phyloP scores from a whole-genome alignment of 2,797 vertebrate genomes.

The Pseudochromis fuscus region DNA sequence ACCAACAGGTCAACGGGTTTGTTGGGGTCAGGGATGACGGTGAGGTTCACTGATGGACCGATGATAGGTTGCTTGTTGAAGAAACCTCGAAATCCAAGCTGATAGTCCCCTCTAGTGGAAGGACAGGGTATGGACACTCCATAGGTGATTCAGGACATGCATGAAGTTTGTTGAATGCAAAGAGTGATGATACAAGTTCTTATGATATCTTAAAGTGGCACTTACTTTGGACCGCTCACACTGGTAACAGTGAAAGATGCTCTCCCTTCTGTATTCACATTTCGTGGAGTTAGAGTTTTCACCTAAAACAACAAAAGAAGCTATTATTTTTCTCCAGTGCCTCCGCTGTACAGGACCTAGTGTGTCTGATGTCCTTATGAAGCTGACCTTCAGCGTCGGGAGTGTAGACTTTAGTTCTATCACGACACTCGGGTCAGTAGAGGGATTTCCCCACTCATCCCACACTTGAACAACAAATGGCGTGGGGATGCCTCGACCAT shows the following conservation, averaged over 20 bases:
- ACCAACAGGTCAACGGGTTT: slow-evolving; percentile 87
- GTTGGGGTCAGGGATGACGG: slow-evolving; percentile 89
- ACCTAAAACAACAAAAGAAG: slow-evolving; percentile 78
- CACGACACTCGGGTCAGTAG: slow-evolving; percentile 84
- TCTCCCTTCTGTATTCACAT: slow-evolving; percentile 86
- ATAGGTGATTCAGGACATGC: background rate
- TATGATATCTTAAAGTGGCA: slow-evolving; percentile 18
- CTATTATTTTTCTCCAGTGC: background rate
- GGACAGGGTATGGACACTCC: slow-evolving; percentile 37
- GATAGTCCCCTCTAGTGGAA: slow-evolving; percentile 88
- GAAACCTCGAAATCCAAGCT: slow-evolving; percentile 81
- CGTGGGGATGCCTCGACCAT: slow-evolving; percentile 83
- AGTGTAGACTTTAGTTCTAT: slow-evolving; percentile 60
- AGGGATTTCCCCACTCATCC: slow-evolving; percentile 91
- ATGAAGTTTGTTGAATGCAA: no score
- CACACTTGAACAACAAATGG: slow-evolving; percentile 89
- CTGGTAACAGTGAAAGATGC: slow-evolving; percentile 83
- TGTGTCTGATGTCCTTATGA: background rate
- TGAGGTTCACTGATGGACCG: slow-evolving; percentile 86
- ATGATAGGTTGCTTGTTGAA: slow-evolving; percentile 82
- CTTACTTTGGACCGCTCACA: slow-evolving; percentile 90
- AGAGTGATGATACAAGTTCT: background rate
- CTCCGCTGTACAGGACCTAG: no score
- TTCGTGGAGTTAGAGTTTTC: slow-evolving; percentile 77
- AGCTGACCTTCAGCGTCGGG: slow-evolving; percentile 68